Evolutionary conservation across 2,113 vertebrate species (phyloP), one percentile per base, ranked within the genome.

Genomic region (Smithornis capensis): DNA sequence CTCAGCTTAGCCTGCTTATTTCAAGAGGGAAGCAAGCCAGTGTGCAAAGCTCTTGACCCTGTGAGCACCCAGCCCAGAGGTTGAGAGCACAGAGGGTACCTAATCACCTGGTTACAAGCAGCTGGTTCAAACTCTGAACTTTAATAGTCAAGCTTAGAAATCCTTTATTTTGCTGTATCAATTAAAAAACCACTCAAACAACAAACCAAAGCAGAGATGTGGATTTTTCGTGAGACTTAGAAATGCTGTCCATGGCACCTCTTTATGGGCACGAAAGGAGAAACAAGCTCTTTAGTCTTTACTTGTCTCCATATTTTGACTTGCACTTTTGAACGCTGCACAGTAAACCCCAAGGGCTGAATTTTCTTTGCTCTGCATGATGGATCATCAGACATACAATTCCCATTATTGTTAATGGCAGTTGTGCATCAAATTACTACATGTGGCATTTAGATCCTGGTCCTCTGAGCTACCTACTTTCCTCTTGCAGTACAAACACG

Each of bases 321-420:
- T 59, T 90, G 62, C 65, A 87, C 81, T 91, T 94, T 73, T 55
- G 62, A 79, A 73, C 16, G 35, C 73, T 38, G 57, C 64, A 37
- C 28, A 69, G n/a, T 42, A 94, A 95, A 76, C n/a, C 91, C 90
- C 77, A 70, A 70, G 86, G 89, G 78, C 4, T 89, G 80, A 60
- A 74, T 96, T 83, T 69, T 82, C 82, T 42, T 35, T 91, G 29
- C 55, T 89, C 45, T 92, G n/a, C 50, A 25, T 49, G 92, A 92
- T 83, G 63, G 88, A 96, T 95, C 77, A 69, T 82, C 83, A 91
- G 77, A 59, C 33, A 24, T 44, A 70, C 67, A 89, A 89, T 79
- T 92, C 59, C 79, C 89, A 76, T 92, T 92, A 70, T 56, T 94
- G 95, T 69, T 95, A 96, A 91, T 92, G 91, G 87, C 88, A 94